Evolutionary conservation across 2,888 invertebrate species (phyloP), one percentile per base, ranked within the genome.

Genomic region (Ochropleura leucogaster): DNA sequence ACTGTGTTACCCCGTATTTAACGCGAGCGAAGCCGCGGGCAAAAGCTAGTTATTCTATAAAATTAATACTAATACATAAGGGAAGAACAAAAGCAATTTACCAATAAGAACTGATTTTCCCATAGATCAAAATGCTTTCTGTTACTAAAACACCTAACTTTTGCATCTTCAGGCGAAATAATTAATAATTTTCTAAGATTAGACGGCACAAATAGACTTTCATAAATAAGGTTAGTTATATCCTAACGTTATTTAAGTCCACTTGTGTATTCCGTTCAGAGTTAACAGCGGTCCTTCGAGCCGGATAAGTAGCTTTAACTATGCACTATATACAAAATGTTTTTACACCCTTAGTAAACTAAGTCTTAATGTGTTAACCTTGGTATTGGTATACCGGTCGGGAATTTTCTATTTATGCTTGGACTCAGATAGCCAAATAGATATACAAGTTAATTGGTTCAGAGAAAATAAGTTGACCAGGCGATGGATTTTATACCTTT

Each of bases 291-390:
- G n/a, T 60, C 42, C 60, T 60, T 62, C 44, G 62, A 62, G 62
- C 62, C 62, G 44, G 62, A 62, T 62, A 62, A n/a, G 7, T 62
- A 44, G 62, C 44, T 62, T 74, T 65, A 74, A 65, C n/a, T 30
- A 57, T 75, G 55, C 16, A 49, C 16, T 40, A 53, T 18, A 47
- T n/a, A 66, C 18, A 74, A n/a, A n/a, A 18, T 12, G 20, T 42
- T 74, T 51, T 64, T 16, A 76, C 10, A 66, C n/a, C 44, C 55
- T 30, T 14, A 66, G 12, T 76, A 74, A 74, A 65, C 65, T 65
- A 16, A 16, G 49, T 1, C 55, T 5, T 68, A 77, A 60, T n/a
- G 59, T 47, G 47, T 59, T 53, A 62, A 68, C 77, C 77, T 68
- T 77, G 46, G 40, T 16, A 55, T 64, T 57, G 44, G 62, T 63